Evolutionary conservation across 1,140 invertebrate species (phyloP).

Genomic region (Diabrotica virgifera): DNA sequence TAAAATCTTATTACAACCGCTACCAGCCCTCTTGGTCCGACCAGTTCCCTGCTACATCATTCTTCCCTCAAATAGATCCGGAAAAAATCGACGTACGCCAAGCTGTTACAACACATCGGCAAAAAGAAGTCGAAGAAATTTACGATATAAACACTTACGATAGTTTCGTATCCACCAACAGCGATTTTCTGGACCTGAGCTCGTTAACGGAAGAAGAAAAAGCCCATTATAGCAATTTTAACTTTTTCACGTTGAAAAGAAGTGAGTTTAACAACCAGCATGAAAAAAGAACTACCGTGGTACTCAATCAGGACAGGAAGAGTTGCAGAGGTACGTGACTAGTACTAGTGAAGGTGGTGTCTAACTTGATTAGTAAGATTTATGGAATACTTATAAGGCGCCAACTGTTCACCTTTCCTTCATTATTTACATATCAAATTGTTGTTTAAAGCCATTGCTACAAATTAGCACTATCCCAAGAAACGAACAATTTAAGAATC

Average conservation of each 20-base stretch:
- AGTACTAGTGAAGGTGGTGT: neutral
- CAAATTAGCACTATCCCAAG: too few species aligned
- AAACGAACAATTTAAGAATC: too few species aligned
- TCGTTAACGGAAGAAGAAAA: constrained; percentile 23
- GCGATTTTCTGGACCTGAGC: constrained; percentile 13
- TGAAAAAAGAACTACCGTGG: constrained; percentile 7
- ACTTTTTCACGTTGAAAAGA: constrained; percentile 21
- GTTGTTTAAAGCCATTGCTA: neutral
- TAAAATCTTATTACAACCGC: constrained; percentile 32
- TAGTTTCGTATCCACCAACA: constrained; percentile 15
- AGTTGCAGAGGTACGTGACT: constrained; percentile 13
- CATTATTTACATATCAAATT: neutral
- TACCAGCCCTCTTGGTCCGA: constrained; percentile 6
- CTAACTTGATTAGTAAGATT: neutral
- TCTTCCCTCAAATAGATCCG: constrained; percentile 8
- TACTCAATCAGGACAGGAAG: constrained; percentile 18
- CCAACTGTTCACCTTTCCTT: neutral
- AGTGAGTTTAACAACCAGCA: constrained; percentile 5
- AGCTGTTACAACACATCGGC: neutral
- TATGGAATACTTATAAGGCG: neutral
- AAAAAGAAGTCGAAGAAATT: constrained; percentile 5
- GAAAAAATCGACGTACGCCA: neutral
- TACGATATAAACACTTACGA: constrained; percentile 22
- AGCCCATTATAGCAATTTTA: constrained; percentile 21
- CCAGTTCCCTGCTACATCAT: constrained; percentile 4